These are phyloP conservation scores for Grammomys dolichurus DNA, from an alignment of 2,113 vertebrate species.

Conservation along the genomic window DNA sequence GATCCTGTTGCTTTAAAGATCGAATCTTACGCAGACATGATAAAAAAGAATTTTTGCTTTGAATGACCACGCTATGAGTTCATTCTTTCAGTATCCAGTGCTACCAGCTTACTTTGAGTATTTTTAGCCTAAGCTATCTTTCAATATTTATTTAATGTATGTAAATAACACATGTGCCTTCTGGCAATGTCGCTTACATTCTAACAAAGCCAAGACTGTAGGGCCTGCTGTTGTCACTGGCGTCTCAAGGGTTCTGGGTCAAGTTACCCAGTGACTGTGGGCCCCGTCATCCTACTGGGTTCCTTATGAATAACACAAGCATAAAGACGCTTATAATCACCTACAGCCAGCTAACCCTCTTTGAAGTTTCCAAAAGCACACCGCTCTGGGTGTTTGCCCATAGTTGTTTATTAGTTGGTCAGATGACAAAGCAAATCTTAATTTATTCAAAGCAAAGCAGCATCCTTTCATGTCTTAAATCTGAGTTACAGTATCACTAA, in stretches of 20 bases:
- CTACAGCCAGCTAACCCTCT: constrained; percentile 43
- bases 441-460: constrained; percentile 55
- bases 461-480: constrained; percentile 16
- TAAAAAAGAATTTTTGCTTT: background rate
- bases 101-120: constrained; percentile 29
- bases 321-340: constrained; percentile 33
- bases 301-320: background rate
- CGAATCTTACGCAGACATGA: background rate
- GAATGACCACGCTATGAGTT: constrained; percentile 13
- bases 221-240: background rate
- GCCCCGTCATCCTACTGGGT: background rate
- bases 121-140: constrained; percentile 57
- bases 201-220: background rate
- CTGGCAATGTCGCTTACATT: constrained; percentile 27
- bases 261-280: background rate
- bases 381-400: background rate
- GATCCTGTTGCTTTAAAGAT: constrained; percentile 34
- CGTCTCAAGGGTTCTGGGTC: background rate
- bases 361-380: constrained; percentile 58
- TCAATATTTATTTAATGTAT: constrained; percentile 65
- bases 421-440: constrained; percentile 57
- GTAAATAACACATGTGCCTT: constrained; percentile 61
- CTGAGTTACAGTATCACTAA: constrained; percentile 36
- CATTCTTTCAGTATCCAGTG: constrained; percentile 49
- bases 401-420: constrained; percentile 45